phyloP scores from a whole-genome alignment of 1,140 invertebrate genomes.

The Ridgeia piscesae region DNA sequence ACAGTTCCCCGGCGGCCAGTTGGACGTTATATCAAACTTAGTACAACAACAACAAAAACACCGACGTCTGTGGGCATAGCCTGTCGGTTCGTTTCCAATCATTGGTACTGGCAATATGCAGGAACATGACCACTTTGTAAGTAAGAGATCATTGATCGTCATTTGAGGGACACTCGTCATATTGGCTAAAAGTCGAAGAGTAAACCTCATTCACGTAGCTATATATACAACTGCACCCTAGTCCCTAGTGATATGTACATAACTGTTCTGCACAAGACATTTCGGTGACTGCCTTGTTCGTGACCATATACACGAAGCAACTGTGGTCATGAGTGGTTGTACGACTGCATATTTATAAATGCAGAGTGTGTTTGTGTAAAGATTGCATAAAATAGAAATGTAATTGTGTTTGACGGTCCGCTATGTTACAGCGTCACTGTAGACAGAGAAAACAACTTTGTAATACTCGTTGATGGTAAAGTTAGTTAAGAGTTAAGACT shows the following conservation, averaged over 20 bases:
- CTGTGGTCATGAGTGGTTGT: too few species aligned
- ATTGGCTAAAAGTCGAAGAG: background rate
- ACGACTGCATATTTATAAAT: too few species aligned
- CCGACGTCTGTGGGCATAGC: background rate
- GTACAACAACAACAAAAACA: background rate
- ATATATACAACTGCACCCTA: background rate
- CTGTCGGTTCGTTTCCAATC: background rate
- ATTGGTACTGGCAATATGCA: background rate
- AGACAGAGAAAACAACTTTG: too few species aligned
- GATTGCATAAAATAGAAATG: too few species aligned
- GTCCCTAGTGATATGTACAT: background rate
- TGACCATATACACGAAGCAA: too few species aligned
- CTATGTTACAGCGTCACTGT: too few species aligned
- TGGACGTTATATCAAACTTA: background rate
- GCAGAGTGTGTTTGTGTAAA: too few species aligned
- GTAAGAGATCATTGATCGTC: background rate
- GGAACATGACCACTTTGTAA: background rate
- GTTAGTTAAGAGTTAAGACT: too few species aligned
- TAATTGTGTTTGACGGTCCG: too few species aligned
- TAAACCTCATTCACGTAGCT: background rate
- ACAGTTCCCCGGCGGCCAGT: background rate
- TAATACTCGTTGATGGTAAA: too few species aligned
- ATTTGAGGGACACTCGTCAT: background rate
- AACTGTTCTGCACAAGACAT: background rate
- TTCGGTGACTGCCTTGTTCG: too few species aligned